phyloP scores from a whole-genome alignment of 2,113 vertebrate species.

The Prolemur simus region DNA sequence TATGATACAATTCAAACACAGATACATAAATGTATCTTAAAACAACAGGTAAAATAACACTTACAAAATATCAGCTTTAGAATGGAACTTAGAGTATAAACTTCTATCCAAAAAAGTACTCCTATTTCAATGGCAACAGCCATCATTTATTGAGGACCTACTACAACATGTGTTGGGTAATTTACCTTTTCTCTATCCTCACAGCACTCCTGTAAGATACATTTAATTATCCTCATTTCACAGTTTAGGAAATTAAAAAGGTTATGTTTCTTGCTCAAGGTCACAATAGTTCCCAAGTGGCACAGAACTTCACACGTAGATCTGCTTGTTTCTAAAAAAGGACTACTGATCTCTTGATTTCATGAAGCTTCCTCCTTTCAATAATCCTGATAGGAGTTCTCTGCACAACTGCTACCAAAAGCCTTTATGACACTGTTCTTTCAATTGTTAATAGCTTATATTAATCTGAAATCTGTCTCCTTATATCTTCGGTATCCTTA shows the following conservation, averaged over 20 bases:
- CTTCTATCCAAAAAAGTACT: not conserved
- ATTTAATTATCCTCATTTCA: not conserved
- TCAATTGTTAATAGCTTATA: not conserved
- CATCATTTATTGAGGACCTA: not conserved
- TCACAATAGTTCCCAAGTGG: not conserved
- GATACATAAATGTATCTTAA: not conserved
- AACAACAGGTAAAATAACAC: conserved; percentile 11
- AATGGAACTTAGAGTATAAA: not conserved
- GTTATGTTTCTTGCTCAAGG: not conserved
- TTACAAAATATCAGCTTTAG: not conserved
- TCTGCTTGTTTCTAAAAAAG: not conserved
- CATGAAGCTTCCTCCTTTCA: not conserved
- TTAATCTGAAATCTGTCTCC: not conserved
- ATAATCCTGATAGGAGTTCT: not conserved
- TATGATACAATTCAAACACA: conserved; percentile 5
- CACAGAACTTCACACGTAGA: not conserved
- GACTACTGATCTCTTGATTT: not conserved
- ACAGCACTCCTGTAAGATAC: not conserved
- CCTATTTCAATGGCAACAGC: not conserved
- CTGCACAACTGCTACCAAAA: not conserved
- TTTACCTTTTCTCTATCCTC: not conserved
- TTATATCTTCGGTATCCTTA: not conserved
- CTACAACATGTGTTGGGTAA: not conserved
- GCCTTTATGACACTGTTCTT: not conserved
- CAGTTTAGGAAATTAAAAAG: not conserved